Evolutionary conservation across 2,888 invertebrate species (phyloP), one percentile per base, ranked within the genome.

Genomic region (Biston betularia): DNA sequence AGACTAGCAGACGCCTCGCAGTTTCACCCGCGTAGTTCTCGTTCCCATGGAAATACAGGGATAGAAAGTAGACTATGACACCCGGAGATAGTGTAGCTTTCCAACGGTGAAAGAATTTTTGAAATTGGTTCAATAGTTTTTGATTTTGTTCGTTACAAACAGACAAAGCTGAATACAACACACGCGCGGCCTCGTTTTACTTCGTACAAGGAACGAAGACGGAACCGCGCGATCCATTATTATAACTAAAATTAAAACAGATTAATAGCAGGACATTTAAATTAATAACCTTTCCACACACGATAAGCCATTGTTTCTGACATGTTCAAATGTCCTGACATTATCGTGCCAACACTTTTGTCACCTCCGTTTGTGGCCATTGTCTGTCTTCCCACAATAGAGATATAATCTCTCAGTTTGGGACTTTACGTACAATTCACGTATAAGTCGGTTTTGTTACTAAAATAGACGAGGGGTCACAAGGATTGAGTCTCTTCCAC

Each of bases 361-460:
- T 60, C 34, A 44, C 14, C 49, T 33, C 9, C 45, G 56, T 52
- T 60, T 44, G 48, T 15, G 42, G n/a, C n/a, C 48, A 44, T 60
- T 60, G 59, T 60, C 50, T 59, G 58, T 38, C 49, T 50, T 52
- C 46, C 45, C 15, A 57, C 57, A 57, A 57, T 57, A 38, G 48
- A 48, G 46, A 57, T 57, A 35, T 57, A 15, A 57, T 57, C 57
- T 57, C 14, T 44, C 44, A 46, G 57, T 57, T 46, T 48, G 48
- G 57, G 57, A 35, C 38, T 57, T 48, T 38, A 38, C 34, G 11
- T 24, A 44, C 42, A 54, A 40, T 14, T 9, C 35, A 38, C 9
- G 5, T 24, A 40, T 5, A 42, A 6, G 24, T 14, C 12, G 10
- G 12, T 56, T 56, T 56, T 45, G 56, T 56, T 56, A 45, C 45